Conservation (phyloP, 2,797 vertebrate species). For the Sebastiscus albofasciatus region DNA sequence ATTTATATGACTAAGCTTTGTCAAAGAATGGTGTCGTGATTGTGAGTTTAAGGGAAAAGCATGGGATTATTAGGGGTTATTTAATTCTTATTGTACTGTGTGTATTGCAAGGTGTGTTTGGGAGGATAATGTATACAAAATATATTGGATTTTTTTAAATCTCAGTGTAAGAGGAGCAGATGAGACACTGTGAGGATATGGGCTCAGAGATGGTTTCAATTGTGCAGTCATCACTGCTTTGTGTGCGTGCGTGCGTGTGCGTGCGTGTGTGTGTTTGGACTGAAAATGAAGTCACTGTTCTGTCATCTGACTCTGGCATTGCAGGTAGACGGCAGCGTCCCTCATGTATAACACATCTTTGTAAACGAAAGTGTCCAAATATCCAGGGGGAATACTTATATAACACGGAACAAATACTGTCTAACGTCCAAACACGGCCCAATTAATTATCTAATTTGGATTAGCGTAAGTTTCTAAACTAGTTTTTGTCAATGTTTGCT, state of each 20-base stretch:
- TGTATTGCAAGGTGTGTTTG: constrained; percentile 60
- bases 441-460: neutral
- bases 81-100: constrained; percentile 70
- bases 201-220: constrained; percentile 13
- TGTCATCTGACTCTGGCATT: constrained; percentile 33
- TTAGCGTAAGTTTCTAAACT: neutral
- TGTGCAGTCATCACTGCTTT: constrained; percentile 49
- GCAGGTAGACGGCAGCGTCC: constrained; percentile 28
- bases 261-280: constrained; percentile 24
- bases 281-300: constrained; percentile 39
- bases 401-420: neutral
- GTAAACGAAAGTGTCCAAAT: constrained; percentile 16
- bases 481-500: constrained; percentile 10
- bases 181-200: constrained; percentile 48
- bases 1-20: constrained; percentile 70
- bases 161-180: constrained; percentile 42
- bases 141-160: constrained; percentile 8
- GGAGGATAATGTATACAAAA: constrained; percentile 34
- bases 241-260: constrained; percentile 14
- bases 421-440: neutral
- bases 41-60: constrained; percentile 61
- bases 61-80: constrained; percentile 59
- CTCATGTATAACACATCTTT: neutral
- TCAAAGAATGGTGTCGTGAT: constrained; percentile 73
- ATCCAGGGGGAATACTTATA: neutral